Evolutionary conservation across 2,797 vertebrate species (phyloP).

Genomic region (Microchirus variegatus): DNA sequence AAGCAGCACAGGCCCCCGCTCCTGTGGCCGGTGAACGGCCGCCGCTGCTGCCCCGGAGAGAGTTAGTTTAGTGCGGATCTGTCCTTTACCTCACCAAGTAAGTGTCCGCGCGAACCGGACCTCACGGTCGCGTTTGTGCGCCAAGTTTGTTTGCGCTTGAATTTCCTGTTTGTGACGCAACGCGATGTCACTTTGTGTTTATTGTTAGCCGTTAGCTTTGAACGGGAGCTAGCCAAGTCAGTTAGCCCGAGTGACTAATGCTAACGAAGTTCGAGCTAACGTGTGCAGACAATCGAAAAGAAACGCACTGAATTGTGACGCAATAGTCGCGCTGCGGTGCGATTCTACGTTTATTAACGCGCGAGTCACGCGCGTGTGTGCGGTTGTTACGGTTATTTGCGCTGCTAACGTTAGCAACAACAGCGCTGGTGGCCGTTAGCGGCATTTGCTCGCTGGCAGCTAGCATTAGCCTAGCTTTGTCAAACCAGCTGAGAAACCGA

Average conservation of each 20-base stretch:
- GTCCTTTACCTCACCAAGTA: slow-evolving; percentile 73
- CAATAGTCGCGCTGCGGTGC: fast-evolving
- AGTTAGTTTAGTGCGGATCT: slow-evolving; percentile 49
- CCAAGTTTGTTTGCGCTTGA: fast-evolving
- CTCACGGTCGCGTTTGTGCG: fast-evolving
- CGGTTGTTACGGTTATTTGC: background rate
- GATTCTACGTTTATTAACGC: fast-evolving
- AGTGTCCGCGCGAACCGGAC: slow-evolving; percentile 3
- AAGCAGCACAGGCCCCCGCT: slow-evolving; percentile 78
- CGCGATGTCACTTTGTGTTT: slow-evolving; percentile 29
- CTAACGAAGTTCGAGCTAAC: slow-evolving; percentile 43
- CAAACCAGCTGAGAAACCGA: slow-evolving; percentile 35
- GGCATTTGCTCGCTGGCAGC: slow-evolving; percentile 28
- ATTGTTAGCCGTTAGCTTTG: slow-evolving; percentile 66
- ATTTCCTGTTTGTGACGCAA: background rate
- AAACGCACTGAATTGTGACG: fast-evolving
- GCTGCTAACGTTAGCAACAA: background rate
- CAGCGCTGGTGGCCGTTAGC: slow-evolving; percentile 1
- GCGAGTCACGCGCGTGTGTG: background rate
- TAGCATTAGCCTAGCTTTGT: slow-evolving; percentile 60
- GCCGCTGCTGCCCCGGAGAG: slow-evolving; percentile 26
- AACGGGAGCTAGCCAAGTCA: slow-evolving; percentile 27
- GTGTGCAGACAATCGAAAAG: background rate
- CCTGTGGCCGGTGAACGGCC: slow-evolving; percentile 45
- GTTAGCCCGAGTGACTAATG: slow-evolving; percentile 35